A percentile compares a stretch with the other conserved stretches of the same genome.
These are phyloP conservation scores for Dicycla oo DNA, from an alignment of 2,888 invertebrate genomes.

Conservation along the genomic window DNA sequence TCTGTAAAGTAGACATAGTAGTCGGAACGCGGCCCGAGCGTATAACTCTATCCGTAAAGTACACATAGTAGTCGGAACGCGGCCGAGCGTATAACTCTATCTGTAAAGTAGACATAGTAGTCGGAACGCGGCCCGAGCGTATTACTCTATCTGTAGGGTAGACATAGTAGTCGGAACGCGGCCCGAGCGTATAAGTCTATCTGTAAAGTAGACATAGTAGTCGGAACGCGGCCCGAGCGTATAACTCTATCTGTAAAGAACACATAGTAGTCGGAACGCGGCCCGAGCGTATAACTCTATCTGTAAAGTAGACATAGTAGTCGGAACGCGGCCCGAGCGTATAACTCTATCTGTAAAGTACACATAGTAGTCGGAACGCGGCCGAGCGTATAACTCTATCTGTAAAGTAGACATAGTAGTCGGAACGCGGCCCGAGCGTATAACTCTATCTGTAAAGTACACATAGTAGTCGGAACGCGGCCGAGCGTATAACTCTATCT, in stretches of 20 bases:
- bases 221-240: slow-evolving; percentile 18
- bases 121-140: slow-evolving; percentile 18
- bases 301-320: slow-evolving; percentile 16
- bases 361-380: slow-evolving; percentile 10
- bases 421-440: slow-evolving; percentile 18
- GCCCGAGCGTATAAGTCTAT: slow-evolving; percentile 34
- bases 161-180: slow-evolving; percentile 11
- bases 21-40: slow-evolving; percentile 23
- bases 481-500: slow-evolving; percentile 33
- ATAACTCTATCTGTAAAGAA: slow-evolving; percentile 27
- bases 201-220: slow-evolving; percentile 16
- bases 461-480: slow-evolving; percentile 10
- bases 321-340: slow-evolving; percentile 18
- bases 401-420: slow-evolving; percentile 17
- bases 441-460: slow-evolving; percentile 27
- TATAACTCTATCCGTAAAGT: slow-evolving; percentile 36
- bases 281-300: slow-evolving; percentile 34
- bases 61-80: slow-evolving; percentile 13
- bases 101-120: slow-evolving; percentile 16
- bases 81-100: slow-evolving; percentile 33
- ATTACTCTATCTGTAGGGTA: slow-evolving; percentile 22
- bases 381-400: slow-evolving; percentile 33
- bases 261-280: slow-evolving; percentile 10
- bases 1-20: slow-evolving; percentile 18
- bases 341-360: slow-evolving; percentile 27